Evolutionary conservation across 2,113 vertebrate genomes (phyloP), one percentile per base, ranked within the genome.

Genomic region (Brachyistius frenatus): DNA sequence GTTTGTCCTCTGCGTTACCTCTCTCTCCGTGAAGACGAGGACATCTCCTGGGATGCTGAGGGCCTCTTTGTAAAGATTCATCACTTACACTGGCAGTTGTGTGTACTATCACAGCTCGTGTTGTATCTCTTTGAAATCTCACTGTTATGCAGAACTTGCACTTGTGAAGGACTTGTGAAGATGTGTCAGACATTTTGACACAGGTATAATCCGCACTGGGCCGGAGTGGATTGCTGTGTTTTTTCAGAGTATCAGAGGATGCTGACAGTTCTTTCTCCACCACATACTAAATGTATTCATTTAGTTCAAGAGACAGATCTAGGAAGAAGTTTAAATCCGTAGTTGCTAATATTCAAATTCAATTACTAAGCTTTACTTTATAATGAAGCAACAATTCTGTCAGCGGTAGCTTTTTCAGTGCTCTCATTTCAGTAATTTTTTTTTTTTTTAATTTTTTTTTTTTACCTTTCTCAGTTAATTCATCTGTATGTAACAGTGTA

Each of bases 41-140:
- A 85, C 84, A 89, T 91, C 92, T 89, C 90, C 81, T 67, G 93
- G 92, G 92, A 93, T 84, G 54, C 73, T 47, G 71, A 84, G 72
- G 86, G 81, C 89, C 88, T 89, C 90, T 92, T 93, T 92, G 88
- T 93, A 86, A 86, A 78, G 88, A 89, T 88, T 92, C 90, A 75
- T 91, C 84, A 81, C 85, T 92, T 90, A 89, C 90, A 90, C 83
- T 78, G 68, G 55, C 86, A 77, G 80, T 81, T 65, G 65, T 81
- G 83, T 91, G 84, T 87, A 90, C 76, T 86, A 93, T 92, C 91
- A 93, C 86, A 92, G 90, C 84, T 83, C 47, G n/a, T 60, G 75
- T 82, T 93, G 89, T 93, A 89, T 80, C 74, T 83, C 90, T 94
- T 93, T 94, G 91, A 93, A 93, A 91, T 90, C 76, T 70, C 76